phyloP scores from a whole-genome alignment of 1,140 invertebrate genomes.

The Rhopalosiphum maidis region DNA sequence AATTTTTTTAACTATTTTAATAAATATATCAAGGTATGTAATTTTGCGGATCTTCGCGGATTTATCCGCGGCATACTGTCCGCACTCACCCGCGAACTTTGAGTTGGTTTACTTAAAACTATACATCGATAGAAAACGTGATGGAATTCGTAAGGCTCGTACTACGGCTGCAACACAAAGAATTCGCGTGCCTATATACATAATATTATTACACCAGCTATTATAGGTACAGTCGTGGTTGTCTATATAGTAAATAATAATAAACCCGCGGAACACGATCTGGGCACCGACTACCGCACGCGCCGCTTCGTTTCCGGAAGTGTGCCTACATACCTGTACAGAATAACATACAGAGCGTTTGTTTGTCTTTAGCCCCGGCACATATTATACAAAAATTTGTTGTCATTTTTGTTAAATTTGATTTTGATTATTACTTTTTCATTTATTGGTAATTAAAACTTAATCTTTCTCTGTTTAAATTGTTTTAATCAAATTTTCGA shows the following conservation, averaged over 20 bases:
- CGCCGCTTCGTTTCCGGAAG: neutral
- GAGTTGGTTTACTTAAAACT: neutral
- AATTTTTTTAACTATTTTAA: no score
- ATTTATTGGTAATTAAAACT: neutral
- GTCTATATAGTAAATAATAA: constrained; percentile 6
- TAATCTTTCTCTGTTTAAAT: neutral
- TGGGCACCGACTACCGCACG: neutral
- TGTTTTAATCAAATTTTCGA: no score
- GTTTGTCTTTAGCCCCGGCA: neutral
- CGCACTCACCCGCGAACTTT: neutral
- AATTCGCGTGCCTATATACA: neutral
- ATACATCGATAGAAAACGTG: neutral
- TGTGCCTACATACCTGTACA: neutral
- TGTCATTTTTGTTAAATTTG: neutral
- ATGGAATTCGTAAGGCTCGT: neutral
- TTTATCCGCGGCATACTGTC: neutral
- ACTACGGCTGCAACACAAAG: neutral
- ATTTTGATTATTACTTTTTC: neutral
- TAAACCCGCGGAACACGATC: neutral
- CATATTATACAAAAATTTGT: neutral
- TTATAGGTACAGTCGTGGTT: constrained; percentile 3
- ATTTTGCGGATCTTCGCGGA: neutral
- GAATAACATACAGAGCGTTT: neutral
- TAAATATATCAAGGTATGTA: neutral
- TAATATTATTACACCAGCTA: neutral